phyloP scores from a whole-genome alignment of 2,113 vertebrate species.

The Muntiacus reevesi region DNA sequence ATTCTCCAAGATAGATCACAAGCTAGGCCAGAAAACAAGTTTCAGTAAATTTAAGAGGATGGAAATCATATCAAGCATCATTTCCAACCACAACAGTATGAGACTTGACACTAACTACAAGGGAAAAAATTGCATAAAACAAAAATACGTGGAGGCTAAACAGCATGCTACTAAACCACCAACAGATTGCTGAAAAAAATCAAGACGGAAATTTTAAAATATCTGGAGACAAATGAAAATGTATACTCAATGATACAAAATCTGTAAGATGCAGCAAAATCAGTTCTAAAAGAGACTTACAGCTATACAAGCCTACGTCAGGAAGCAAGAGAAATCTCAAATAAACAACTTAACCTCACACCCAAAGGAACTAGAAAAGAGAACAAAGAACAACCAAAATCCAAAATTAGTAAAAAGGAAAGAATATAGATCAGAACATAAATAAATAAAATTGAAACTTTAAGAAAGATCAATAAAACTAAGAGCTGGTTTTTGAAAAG shows the following conservation, averaged over 20 bases:
- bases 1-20: background rate
- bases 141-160: background rate
- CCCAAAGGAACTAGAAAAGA: background rate
- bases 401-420: background rate
- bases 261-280: background rate
- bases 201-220: background rate
- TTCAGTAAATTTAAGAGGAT: background rate
- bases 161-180: background rate
- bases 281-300: background rate
- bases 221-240: background rate
- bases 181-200: fast-evolving
- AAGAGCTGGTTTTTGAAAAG: background rate
- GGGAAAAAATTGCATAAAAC: background rate
- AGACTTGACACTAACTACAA: background rate
- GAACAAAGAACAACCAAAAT: background rate
- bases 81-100: background rate
- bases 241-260: background rate
- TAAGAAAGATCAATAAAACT: background rate
- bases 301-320: background rate
- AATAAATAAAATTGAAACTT: background rate
- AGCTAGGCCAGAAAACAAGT: background rate
- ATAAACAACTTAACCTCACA: background rate
- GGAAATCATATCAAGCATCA: background rate
- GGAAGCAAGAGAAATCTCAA: background rate
- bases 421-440: background rate